These are phyloP conservation scores for Thalassophryne amazonica DNA, from an alignment of 2,797 vertebrate species.

Conservation along the genomic window DNA sequence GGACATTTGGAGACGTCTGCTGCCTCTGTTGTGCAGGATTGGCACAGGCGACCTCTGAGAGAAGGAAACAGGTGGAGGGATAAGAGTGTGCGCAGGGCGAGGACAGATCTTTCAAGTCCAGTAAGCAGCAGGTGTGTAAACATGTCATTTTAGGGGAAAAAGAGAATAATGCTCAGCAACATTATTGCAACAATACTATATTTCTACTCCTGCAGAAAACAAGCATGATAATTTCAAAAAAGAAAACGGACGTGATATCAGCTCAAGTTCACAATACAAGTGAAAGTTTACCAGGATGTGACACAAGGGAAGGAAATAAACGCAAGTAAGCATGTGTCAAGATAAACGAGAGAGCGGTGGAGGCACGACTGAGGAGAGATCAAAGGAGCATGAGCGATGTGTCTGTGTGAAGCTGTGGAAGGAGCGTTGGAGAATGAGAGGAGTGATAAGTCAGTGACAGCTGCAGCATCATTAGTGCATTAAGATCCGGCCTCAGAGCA, in stretches of 20 bases:
- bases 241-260: not conserved
- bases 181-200: slow-evolving; percentile 2
- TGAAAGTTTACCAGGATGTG: slow-evolving; percentile 30
- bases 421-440: slow-evolving; percentile 39
- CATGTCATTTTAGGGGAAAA: slow-evolving; percentile 16
- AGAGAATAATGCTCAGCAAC: not conserved
- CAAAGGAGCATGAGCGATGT: slow-evolving; percentile 48
- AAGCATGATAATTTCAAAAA: not conserved
- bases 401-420: slow-evolving; percentile 35
- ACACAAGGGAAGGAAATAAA: slow-evolving; percentile 2
- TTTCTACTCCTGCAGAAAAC: not conserved
- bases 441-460: slow-evolving; percentile 63
- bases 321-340: slow-evolving; percentile 17
- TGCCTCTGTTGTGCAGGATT: slow-evolving; percentile 10
- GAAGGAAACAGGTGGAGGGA: slow-evolving; percentile 47
- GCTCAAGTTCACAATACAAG: not conserved
- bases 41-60: slow-evolving; percentile 31
- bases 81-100: slow-evolving; percentile 7
- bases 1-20: slow-evolving; percentile 41
- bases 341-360: slow-evolving; percentile 44
- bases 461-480: slow-evolving; percentile 73
- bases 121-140: slow-evolving; percentile 54
- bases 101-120: slow-evolving; percentile 33
- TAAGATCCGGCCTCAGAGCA: slow-evolving; percentile 63
- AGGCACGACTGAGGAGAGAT: slow-evolving; percentile 44